These are phyloP conservation scores for Corydoras sp. DNA, from an alignment of 2,113 vertebrate genomes.

Conservation along the genomic window DNA sequence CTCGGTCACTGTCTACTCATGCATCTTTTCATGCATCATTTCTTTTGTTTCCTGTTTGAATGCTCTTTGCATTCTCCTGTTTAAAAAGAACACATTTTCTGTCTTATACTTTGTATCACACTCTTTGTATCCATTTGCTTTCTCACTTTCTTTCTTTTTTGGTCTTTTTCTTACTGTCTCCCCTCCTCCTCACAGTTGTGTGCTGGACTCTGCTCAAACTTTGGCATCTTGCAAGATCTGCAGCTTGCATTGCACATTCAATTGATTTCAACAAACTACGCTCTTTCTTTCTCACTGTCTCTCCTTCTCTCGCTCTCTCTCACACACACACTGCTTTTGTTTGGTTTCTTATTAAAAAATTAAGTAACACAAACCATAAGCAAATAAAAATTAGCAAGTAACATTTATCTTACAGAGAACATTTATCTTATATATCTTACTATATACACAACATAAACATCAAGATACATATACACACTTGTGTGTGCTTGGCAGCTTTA, in stretches of 20 bases:
- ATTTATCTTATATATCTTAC: background rate
- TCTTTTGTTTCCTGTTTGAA: too few species aligned
- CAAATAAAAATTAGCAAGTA: too few species aligned
- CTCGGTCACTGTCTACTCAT: conserved; percentile 58
- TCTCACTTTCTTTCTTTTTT: conserved; percentile 27
- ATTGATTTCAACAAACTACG: conserved; percentile 23
- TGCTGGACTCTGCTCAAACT: conserved; percentile 55
- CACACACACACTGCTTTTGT: conserved; percentile 1
- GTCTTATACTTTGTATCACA: conserved; percentile 35
- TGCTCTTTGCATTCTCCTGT: too few species aligned
- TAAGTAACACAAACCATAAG: too few species aligned
- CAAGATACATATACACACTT: background rate
- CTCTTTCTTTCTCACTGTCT: background rate
- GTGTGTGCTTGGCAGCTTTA: background rate
- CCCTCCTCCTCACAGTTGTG: background rate
- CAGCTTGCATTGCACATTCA: conserved; percentile 18
- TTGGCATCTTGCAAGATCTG: conserved; percentile 40
- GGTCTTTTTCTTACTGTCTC: conserved; percentile 1
- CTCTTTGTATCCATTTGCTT: conserved; percentile 35
- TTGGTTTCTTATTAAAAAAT: conserved; percentile 51
- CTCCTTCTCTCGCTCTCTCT: background rate
- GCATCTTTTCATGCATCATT: too few species aligned
- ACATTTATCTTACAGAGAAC: too few species aligned
- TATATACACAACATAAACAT: conserved; percentile 23
- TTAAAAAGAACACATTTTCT: conserved; percentile 30